Percentiles rank a stretch among this genome's conserved stretches.
phyloP scores from a whole-genome alignment of 2,113 vertebrate species.

The Antigone vipio region DNA sequence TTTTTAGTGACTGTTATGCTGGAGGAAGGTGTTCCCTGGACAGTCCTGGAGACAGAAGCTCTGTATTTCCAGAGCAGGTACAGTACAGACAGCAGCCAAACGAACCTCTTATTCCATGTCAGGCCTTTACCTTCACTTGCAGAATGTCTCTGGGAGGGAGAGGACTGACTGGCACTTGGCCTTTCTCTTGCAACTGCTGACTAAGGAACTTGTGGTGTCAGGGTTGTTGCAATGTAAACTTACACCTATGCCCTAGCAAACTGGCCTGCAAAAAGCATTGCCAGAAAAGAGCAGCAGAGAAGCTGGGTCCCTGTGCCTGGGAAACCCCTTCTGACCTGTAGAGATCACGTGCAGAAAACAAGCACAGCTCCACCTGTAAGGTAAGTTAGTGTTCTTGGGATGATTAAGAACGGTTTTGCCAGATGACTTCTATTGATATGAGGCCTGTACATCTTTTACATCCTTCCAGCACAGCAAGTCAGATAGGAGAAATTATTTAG shows the following conservation, averaged over 20 bases:
- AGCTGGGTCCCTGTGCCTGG: background rate
- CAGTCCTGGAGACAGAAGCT: background rate
- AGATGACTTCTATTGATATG: background rate
- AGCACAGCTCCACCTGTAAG: background rate
- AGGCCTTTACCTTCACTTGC: background rate
- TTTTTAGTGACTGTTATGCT: background rate
- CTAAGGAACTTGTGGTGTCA: background rate
- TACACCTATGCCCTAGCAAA: background rate
- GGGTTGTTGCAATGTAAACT: background rate
- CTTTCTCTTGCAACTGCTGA: background rate
- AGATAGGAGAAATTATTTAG: background rate
- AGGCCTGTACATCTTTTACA: background rate
- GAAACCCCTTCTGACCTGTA: background rate
- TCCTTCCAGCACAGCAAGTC: background rate
- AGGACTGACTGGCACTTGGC: background rate
- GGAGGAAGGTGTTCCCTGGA: background rate
- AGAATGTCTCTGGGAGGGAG: background rate
- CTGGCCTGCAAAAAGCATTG: background rate
- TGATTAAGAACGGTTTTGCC: background rate
- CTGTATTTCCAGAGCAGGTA: conserved; percentile 15
- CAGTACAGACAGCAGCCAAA: background rate
- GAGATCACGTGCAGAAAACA: background rate
- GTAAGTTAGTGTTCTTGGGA: background rate
- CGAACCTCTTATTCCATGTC: background rate
- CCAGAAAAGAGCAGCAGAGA: background rate